phyloP scores from a whole-genome alignment of 2,113 vertebrate species.

The Collichthys lucidus region DNA sequence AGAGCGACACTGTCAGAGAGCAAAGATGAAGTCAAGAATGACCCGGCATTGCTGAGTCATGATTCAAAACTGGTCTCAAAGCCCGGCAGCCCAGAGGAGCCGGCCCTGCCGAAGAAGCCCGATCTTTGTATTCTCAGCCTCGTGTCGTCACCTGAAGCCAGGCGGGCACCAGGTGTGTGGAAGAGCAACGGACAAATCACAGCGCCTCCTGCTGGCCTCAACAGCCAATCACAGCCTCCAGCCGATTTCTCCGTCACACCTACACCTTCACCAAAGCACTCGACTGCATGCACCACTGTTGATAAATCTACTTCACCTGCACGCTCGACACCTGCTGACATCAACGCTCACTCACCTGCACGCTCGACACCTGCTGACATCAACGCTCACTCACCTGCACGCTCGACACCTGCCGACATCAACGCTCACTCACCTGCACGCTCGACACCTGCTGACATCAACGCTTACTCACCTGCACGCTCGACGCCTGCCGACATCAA shows the following conservation, averaged over 20 bases:
- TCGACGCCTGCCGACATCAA: not conserved
- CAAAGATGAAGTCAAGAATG: not conserved
- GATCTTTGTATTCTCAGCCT: slow-evolving; percentile 66
- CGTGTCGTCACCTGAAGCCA: slow-evolving; percentile 2
- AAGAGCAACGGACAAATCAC: not conserved
- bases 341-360: not conserved
- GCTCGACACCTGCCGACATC: not conserved
- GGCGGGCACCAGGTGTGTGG: not conserved
- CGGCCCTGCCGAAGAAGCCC: slow-evolving; percentile 77
- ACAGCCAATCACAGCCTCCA: slow-evolving; percentile 1
- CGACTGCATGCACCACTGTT: not conserved
- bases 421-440: not conserved
- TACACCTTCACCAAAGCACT: slow-evolving; percentile 2
- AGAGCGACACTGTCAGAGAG: not conserved
- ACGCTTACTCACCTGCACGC: not conserved
- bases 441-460: not conserved
- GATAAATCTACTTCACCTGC: not conserved
- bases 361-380: not conserved
- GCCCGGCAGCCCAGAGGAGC: slow-evolving; percentile 40
- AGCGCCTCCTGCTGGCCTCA: not conserved
- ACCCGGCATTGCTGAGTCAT: not conserved
- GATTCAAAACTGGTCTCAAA: not conserved
- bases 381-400: slow-evolving; percentile 20
- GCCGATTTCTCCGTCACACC: not conserved
- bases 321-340: not conserved